Evolutionary conservation across 2,797 vertebrate species (phyloP).

Genomic region (Chelon auratus): DNA sequence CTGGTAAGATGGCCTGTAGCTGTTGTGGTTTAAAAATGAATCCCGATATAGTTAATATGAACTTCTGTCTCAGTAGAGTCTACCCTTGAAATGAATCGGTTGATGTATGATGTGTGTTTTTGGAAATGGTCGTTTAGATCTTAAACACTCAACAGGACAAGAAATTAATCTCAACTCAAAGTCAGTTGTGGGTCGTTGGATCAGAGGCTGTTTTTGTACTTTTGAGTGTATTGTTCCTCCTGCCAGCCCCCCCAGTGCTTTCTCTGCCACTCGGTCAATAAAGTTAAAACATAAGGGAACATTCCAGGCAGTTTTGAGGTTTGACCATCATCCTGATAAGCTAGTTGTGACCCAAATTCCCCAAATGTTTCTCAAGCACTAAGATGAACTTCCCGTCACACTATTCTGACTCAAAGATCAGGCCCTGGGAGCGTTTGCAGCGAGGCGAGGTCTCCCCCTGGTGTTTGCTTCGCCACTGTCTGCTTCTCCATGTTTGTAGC

Average conservation of each 20-base stretch:
- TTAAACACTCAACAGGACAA: conserved; percentile 6
- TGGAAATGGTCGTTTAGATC: conserved; percentile 21
- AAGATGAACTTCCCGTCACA: conserved; percentile 50
- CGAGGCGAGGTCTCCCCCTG: conserved; percentile 76
- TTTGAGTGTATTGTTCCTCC: background rate
- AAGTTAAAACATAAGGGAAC: conserved; percentile 40
- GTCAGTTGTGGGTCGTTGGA: background rate
- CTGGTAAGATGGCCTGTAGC: conserved; percentile 64
- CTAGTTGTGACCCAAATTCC: conserved; percentile 27
- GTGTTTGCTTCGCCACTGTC: conserved; percentile 75
- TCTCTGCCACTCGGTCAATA: conserved; percentile 18
- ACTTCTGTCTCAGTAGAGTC: conserved; percentile 48
- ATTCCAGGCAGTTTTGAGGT: conserved; percentile 60
- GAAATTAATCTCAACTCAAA: background rate
- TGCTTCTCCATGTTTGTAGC: conserved; percentile 80
- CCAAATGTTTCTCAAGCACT: conserved; percentile 50
- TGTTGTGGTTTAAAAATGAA: conserved; percentile 69
- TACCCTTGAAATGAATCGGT: conserved; percentile 54
- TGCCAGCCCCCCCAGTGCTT: conserved; percentile 9
- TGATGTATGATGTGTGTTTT: conserved; percentile 56
- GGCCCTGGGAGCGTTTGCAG: conserved; percentile 53
- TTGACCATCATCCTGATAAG: conserved; percentile 38
- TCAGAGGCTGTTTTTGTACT: conserved; percentile 50
- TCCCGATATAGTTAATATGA: conserved; percentile 54
- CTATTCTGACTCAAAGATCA: conserved; percentile 40